Evolutionary conservation across 2,797 vertebrate species (phyloP), one percentile per base, ranked within the genome.

Genomic region (Cynopterus sphinx): DNA sequence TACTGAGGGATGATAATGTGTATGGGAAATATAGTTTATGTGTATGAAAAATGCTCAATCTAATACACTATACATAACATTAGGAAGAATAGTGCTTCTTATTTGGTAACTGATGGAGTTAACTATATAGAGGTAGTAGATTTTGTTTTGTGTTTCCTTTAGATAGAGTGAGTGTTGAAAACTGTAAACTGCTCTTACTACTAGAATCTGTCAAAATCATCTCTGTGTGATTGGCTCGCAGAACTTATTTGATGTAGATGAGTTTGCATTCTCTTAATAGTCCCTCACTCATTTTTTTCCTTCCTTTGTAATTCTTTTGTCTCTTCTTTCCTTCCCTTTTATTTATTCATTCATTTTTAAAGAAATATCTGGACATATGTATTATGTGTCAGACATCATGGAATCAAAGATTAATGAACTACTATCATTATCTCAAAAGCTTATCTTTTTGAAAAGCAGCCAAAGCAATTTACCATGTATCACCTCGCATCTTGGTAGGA

Each of bases 371-470:
- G 95, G 88, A 85, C 88, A 74, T 24, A 57, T 43, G 31, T 92
- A 86, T 95, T 88, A 46, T 86, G 63, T 88, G 82, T 92, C 96
- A 94, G 94, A 95, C 92, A 86, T 85, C 73, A 65, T 92, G 49
- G 36, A 96, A 97, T 96, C 51, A 97, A 96, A 95, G 92, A 95
- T 97, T 95, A 95, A 96, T 95, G 96, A 95, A 95, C 90, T 83
- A 57, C 65, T 53, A 36, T 97, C 96, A 96, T 97, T 97, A 96
- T 86, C 90, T 86, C 82, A 95, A 97, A 95, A 92, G 90, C 82
- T 68, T 86, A 94, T 84, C 87, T 92, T 87, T 93, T 61, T 75
- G 84, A 95, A 93, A 95, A 63, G 61, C 79, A 95, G 41, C 75
- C 92, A 77, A 95, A 36, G 86, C 84, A 94, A 91, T 96, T 96